Conservation (phyloP, 2,113 vertebrate species). For the Callaeas wilsoni region DNA sequence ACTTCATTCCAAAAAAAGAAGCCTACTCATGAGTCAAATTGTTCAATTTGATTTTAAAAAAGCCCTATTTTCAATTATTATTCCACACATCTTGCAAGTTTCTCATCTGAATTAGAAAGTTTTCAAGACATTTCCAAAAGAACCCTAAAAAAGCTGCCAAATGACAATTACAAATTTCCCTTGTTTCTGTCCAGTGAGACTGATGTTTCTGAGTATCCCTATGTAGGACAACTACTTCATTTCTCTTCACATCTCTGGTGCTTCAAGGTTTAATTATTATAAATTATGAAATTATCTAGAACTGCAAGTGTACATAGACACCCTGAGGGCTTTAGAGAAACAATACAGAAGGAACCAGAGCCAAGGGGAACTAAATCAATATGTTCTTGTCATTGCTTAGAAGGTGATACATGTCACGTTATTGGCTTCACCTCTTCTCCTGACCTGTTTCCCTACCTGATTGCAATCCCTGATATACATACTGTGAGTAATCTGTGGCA, state of each 20-base stretch:
- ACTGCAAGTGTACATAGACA: neutral
- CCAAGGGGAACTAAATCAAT: neutral
- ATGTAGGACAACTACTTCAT: neutral
- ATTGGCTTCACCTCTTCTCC: neutral
- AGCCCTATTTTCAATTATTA: neutral
- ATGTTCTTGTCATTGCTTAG: neutral
- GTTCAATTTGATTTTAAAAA: neutral
- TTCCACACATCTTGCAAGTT: neutral
- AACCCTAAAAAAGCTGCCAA: neutral
- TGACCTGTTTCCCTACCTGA: neutral
- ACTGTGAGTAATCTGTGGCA: neutral
- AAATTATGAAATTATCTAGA: neutral
- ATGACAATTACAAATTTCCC: neutral
- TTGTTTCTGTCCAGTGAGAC: neutral
- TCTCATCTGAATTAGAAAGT: neutral
- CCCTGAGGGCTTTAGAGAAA: neutral
- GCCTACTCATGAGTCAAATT: conserved; percentile 48
- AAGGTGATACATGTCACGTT: neutral
- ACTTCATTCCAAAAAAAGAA: conserved; percentile 58
- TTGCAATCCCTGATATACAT: neutral
- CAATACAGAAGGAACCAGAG: neutral
- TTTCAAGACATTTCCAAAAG: neutral
- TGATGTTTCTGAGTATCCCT: neutral
- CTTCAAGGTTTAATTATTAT: neutral
- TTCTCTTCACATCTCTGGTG: neutral